These are phyloP conservation scores for Phalanger gymnotis DNA, from an alignment of 2,797 vertebrate species.

Conservation along the genomic window DNA sequence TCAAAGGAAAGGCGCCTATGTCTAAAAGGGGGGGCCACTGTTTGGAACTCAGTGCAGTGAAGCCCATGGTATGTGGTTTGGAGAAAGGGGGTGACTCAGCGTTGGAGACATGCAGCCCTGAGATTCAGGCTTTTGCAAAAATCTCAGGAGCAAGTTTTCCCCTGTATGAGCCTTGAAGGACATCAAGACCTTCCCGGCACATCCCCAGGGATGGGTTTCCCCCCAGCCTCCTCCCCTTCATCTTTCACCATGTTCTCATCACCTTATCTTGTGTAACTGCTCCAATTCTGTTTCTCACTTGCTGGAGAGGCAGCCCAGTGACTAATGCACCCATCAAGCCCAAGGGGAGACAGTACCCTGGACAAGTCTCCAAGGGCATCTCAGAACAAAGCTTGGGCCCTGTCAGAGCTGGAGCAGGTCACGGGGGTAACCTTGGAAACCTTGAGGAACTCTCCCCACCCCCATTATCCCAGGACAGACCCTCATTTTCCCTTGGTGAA, in stretches of 20 bases:
- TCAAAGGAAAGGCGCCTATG: not conserved
- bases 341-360: not conserved
- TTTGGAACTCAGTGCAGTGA: not conserved
- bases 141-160: conserved; percentile 25
- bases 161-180: not conserved
- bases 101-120: not conserved
- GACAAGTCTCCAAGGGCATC: not conserved
- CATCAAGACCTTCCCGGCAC: not conserved
- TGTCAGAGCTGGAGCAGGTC: not conserved
- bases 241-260: not conserved
- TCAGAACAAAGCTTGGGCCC: not conserved
- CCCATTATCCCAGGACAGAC: not conserved
- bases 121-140: not conserved
- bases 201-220: no score
- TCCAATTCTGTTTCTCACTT: not conserved
- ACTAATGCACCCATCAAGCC: not conserved
- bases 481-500: not conserved
- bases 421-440: not conserved
- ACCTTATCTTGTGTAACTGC: not conserved
- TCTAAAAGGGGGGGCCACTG: accelerated
- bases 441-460: no score
- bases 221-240: not conserved
- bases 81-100: conserved; percentile 35
- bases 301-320: not conserved
- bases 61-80: accelerated